Evolutionary conservation across 2,113 vertebrate genomes (phyloP), one percentile per base, ranked within the genome.

Genomic region (Uria aalge): DNA sequence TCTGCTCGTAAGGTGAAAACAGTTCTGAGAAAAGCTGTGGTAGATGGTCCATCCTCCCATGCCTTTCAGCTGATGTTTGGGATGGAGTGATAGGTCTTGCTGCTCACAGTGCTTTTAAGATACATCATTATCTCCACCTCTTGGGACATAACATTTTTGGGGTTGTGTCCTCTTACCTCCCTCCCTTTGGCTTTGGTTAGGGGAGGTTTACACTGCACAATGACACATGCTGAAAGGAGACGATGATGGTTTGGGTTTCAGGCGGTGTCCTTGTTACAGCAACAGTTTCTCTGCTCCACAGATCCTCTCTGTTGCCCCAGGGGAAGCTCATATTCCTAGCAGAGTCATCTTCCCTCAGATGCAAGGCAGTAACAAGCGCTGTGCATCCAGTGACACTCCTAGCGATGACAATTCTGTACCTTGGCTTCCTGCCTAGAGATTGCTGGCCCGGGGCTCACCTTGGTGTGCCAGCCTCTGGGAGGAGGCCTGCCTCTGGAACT

Each of bases 91-190:
- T 38, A 84, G 34, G 4, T 74, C 40, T 64, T 64, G 2, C 29
- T 45, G 6, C 8, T 71, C 0, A 0, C 8, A 17, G 19, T 11
- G 17, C 19, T 69, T 79, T 66, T 66, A n/a, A 48, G 11, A 22
- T 64, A 24, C 0, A 0, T 48, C 5, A 50, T 32, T 7, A 22
- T 53, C 24, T 77, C 38, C 0, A 1, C 15, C 7, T 45, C 30
- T 48, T n/a, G 69, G 56, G 38, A n/a, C 14, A 9, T 21, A 2
- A 12, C 3, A 3, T 40, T 56, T 64, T 20, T 40, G 40, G 47
- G 11, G 17, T 52, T 3, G 0, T 45, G 21, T 34, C 32, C 7
- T 57, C 27, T 23, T 53, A 11, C 21, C 40, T 41, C 27, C 43
- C 24, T 57, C 24, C 11, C 11, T 73, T 30, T 43, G 23, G 15